Conservation (phyloP, 1,140 invertebrate species). For the Atopsyche davidsoni region DNA sequence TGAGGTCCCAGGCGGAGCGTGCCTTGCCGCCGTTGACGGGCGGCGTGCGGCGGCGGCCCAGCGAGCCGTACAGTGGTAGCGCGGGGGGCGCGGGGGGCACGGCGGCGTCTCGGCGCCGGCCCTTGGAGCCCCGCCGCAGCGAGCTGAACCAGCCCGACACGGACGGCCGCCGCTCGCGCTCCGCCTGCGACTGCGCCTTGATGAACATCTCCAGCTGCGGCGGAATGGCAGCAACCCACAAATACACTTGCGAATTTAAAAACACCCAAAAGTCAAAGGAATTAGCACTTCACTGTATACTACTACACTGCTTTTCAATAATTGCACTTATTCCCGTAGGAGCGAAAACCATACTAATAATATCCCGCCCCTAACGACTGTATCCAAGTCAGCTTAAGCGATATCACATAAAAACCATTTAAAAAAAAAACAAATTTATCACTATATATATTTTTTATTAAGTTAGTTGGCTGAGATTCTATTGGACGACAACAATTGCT, state of each 20-base stretch:
- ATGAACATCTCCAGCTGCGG: conserved; percentile 43
- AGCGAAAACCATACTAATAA: no score
- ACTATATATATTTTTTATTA: no score
- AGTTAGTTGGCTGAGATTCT: no score
- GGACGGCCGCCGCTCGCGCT: conserved; percentile 50
- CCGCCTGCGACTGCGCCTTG: conserved; percentile 40
- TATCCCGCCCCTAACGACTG: not conserved
- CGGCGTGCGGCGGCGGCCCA: conserved; percentile 43
- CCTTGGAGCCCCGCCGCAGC: conserved; percentile 52
- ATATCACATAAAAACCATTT: not conserved
- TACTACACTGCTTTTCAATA: not conserved
- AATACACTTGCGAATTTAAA: no score
- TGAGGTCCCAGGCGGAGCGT: conserved; percentile 59
- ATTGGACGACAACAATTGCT: no score
- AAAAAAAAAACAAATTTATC: no score
- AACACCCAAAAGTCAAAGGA: not conserved
- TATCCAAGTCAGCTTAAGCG: not conserved
- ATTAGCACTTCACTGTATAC: not conserved
- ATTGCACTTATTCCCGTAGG: not conserved
- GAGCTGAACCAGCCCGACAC: conserved; percentile 72
- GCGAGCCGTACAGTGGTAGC: conserved; percentile 38
- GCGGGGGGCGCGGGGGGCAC: conserved; percentile 33
- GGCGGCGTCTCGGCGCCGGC: conserved; percentile 38
- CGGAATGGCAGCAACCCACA: conserved; percentile 7
- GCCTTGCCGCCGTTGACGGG: conserved; percentile 45